Base-by-base conservation (phyloP, 2,113 vertebrate genomes). In the Gnathonemus echidnorhynchus region DNA sequence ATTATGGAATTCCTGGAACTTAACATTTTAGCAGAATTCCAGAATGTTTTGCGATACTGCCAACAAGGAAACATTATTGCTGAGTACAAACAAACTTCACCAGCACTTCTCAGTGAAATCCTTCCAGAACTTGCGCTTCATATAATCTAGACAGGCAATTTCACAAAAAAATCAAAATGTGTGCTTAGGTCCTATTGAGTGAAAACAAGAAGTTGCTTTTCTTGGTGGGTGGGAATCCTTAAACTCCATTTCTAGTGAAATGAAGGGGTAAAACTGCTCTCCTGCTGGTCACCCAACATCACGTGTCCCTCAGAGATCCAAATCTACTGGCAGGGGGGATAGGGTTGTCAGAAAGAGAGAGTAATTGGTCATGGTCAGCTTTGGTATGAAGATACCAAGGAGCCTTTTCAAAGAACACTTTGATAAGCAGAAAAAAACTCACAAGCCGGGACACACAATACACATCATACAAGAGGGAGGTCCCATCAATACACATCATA, bases 51-150 rank as follows among this genome's bases (percentile, higher is more conserved):
- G 45, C 42, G 87, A 89, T 87, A 50, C 42, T 66, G 89, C 91
- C 88, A 95, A 92, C 94, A 96, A 94, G 93, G 92, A 80, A 86
- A 89, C 92, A 92, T 95, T 95, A 92, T 95, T 89, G 70, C 70
- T 88, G 50, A 39, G 53, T 62, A 90, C 91, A 91, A 94, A 94
- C 93, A 92, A 89, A 66, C 85, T 70, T 85, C 24, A 84, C 58
- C 21, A 27, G 85, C 13, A 17, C 49, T 39, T 48, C 90, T 77
- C 91, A 94, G 92, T 93, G 93, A 95, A 93, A 91, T 91, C 87
- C 88, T 91, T 92, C 92, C 92, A 77, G 70, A 77, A 77, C 70
- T 77, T 93, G 21, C 91, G 89, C 89, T 88, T 77, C 52, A 90
- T 89, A 92, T 90, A 91, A 93, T 93, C 92, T 90, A 94, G 91